phyloP scores from a whole-genome alignment of 1,140 invertebrate genomes.

The Mylabris phalerata region DNA sequence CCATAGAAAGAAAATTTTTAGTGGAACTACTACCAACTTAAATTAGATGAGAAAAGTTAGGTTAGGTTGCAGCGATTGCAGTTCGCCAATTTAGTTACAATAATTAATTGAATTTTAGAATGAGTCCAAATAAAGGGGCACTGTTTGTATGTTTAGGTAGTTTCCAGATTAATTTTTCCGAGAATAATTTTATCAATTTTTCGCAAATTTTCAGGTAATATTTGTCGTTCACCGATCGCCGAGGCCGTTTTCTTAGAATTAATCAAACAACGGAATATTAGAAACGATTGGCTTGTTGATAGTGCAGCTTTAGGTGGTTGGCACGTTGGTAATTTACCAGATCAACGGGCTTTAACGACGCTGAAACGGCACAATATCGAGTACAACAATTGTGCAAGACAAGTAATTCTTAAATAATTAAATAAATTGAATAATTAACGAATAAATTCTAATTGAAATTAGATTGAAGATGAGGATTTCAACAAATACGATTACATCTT shows the following conservation, averaged over 20 bases:
- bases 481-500: slow-evolving; percentile 77
- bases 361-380: slow-evolving; percentile 65
- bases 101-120: no score
- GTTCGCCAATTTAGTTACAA: no score
- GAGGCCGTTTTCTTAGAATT: slow-evolving; percentile 78
- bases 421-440: background rate
- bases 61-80: no score
- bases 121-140: no score
- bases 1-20: no score
- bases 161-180: no score
- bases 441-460: background rate
- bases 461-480: slow-evolving; percentile 68
- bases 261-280: slow-evolving; percentile 43
- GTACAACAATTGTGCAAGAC: slow-evolving; percentile 68
- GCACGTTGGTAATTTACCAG: slow-evolving; percentile 77
- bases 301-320: slow-evolving; percentile 80
- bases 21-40: no score
- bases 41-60: no score
- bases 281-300: slow-evolving; percentile 67
- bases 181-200: no score
- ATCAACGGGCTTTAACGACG: slow-evolving; percentile 63
- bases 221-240: slow-evolving; percentile 91
- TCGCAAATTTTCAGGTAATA: slow-evolving; percentile 59
- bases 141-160: no score
- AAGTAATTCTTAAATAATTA: slow-evolving; percentile 44